Evolutionary conservation across 2,888 invertebrate genomes (phyloP), one percentile per base, ranked within the genome.

Genomic region (Sminthurinus aureus): DNA sequence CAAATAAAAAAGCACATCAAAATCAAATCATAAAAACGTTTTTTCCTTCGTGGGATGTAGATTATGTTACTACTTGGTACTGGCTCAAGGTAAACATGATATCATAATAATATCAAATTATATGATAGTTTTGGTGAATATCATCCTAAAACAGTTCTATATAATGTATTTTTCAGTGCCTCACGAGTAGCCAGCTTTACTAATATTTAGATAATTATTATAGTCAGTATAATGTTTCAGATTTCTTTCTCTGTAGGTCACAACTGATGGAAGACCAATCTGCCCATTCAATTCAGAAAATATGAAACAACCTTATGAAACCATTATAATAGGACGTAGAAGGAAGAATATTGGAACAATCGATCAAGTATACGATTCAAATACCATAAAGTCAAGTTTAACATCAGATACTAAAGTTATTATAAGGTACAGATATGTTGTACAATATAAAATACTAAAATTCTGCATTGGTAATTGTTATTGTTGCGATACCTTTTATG

Each of bases 291-390:
- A 93, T 18, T 90, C 91, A 58, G 93, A 93, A 0, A 92, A 92
- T 86, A 93, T 93, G 81, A 98, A 98, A 90, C 96, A 97, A 89
- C 98, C 98, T 0, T 98, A 94, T 90, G 98, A 98, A 91, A 92
- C 94, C 88, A 90, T 98, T 22, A 91, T 95, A 80, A 91, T 96
- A 89, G 95, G 93, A 13, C 90, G 90, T 20, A 90, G 88, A 50
- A 12, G 38, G 3, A 22, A 6, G n/a, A n/a, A n/a, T n/a, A n/a
- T n/a, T n/a, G n/a, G n/a, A n/a, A n/a, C n/a, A n/a, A n/a, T n/a
- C n/a, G n/a, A n/a, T n/a, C n/a, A n/a, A n/a, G n/a, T n/a, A n/a
- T n/a, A n/a, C n/a, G n/a, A n/a, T n/a, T n/a, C n/a, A n/a, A n/a
- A n/a, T n/a, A n/a, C n/a, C n/a, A n/a, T 50, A 15, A 18, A 18